These are phyloP conservation scores for Patiria pectinifera DNA, from an alignment of 53 echinoderm and acorn worm species.

Conservation along the genomic window DNA sequence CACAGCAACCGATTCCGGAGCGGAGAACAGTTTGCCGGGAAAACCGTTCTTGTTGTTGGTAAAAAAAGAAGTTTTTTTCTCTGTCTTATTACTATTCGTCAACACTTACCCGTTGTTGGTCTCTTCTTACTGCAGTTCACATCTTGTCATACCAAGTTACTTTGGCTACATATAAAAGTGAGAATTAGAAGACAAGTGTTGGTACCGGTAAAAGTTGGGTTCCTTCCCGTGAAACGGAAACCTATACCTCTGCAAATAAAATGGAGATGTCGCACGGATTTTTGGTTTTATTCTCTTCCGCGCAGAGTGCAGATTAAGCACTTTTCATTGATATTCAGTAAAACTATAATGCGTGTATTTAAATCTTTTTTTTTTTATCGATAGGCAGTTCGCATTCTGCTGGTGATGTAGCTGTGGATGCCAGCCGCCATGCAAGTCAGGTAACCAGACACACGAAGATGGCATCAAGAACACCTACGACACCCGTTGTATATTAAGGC, in stretches of 20 bases:
- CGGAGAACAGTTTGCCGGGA: constrained; percentile 73
- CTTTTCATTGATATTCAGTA: background rate
- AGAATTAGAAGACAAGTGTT: no score
- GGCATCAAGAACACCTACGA: background rate
- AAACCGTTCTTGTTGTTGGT: constrained; percentile 88
- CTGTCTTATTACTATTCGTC: no score
- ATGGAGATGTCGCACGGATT: background rate
- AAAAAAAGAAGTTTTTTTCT: background rate
- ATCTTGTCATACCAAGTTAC: no score
- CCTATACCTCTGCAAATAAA: no score
- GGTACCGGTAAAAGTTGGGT: no score
- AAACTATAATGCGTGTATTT: background rate
- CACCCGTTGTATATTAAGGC: background rate
- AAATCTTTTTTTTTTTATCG: background rate
- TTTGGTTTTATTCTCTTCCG: background rate
- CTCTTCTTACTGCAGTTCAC: no score
- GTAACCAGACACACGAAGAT: constrained; percentile 20
- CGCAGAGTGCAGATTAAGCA: background rate
- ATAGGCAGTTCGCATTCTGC: constrained; percentile 85
- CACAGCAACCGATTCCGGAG: constrained; percentile 86
- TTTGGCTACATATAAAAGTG: no score
- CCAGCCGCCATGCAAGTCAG: constrained; percentile 79
- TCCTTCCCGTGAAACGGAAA: no score
- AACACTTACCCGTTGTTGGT: no score
- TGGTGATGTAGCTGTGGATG: constrained; percentile 83